Percentiles rank a stretch among this genome's conserved stretches.
phyloP scores from a whole-genome alignment of 2,797 vertebrate species.

The Arremon aurantiirostris region DNA sequence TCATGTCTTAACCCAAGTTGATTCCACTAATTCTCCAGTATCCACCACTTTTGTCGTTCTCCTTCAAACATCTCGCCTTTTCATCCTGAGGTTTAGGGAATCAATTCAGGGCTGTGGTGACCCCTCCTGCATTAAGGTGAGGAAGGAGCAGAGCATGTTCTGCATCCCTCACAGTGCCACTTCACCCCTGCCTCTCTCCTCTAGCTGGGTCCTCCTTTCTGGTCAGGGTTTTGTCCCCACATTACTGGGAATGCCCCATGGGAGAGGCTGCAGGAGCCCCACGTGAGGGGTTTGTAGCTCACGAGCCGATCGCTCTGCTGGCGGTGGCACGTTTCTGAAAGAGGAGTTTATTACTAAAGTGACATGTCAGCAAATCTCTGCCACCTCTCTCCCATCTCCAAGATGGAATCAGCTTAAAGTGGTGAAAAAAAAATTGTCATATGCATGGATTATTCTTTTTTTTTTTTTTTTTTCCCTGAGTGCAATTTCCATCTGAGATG shows the following conservation, averaged over 20 bases:
- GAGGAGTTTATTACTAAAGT: conserved; percentile 61
- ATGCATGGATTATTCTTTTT: conserved; percentile 40
- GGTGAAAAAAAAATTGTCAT: conserved; percentile 9
- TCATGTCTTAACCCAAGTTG: background rate
- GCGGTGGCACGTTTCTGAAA: conserved; percentile 11
- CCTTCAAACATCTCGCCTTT: background rate
- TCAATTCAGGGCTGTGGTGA: background rate
- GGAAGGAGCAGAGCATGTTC: background rate
- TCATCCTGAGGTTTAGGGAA: background rate
- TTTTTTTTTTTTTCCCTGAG: background rate
- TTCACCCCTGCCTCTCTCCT: background rate
- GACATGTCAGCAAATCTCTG: conserved; percentile 65
- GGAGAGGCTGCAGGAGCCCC: background rate
- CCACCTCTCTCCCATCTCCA: conserved; percentile 50
- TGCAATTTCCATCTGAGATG: conserved; percentile 61
- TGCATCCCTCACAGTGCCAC: background rate
- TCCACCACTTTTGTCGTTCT: background rate
- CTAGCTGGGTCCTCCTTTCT: background rate
- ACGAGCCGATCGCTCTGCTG: background rate
- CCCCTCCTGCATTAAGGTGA: background rate
- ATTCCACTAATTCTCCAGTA: background rate
- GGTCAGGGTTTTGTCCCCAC: background rate
- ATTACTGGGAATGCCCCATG: background rate
- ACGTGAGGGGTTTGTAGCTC: background rate
- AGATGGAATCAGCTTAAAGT: conserved; percentile 64